phyloP scores from a whole-genome alignment of 2,797 vertebrate genomes.

The Rhynchonycteris naso region DNA sequence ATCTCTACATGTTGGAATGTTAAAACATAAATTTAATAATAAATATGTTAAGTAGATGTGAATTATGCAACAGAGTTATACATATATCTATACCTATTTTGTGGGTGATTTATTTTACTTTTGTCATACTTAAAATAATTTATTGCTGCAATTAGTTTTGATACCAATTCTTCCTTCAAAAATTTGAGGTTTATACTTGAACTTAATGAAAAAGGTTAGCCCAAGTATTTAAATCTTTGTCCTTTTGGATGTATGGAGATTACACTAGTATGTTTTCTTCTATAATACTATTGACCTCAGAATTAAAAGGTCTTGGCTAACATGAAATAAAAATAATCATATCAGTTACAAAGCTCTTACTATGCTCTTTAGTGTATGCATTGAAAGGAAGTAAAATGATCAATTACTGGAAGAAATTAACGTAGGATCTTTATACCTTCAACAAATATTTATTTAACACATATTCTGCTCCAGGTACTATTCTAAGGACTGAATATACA shows the following conservation, averaged over 20 bases:
- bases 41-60: not conserved
- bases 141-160: not conserved
- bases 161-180: not conserved
- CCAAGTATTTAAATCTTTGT: not conserved
- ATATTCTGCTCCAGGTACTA: not conserved
- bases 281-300: not conserved
- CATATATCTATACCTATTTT: not conserved
- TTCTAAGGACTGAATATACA: not conserved
- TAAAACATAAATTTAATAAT: not conserved
- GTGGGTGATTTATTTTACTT: not conserved
- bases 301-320: not conserved
- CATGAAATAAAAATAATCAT: conserved; percentile 22
- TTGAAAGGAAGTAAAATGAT: not conserved
- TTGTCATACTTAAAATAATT: not conserved
- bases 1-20: not conserved
- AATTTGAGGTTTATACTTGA: not conserved
- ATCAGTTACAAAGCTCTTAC: not conserved
- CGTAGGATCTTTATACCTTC: not conserved
- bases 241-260: not conserved
- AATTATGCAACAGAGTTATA: not conserved
- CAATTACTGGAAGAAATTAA: not conserved
- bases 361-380: not conserved
- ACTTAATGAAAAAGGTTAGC: not conserved
- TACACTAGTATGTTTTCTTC: not conserved
- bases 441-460: not conserved